Conservation (phyloP, 2,113 vertebrate species). For the Castor canadensis region DNA sequence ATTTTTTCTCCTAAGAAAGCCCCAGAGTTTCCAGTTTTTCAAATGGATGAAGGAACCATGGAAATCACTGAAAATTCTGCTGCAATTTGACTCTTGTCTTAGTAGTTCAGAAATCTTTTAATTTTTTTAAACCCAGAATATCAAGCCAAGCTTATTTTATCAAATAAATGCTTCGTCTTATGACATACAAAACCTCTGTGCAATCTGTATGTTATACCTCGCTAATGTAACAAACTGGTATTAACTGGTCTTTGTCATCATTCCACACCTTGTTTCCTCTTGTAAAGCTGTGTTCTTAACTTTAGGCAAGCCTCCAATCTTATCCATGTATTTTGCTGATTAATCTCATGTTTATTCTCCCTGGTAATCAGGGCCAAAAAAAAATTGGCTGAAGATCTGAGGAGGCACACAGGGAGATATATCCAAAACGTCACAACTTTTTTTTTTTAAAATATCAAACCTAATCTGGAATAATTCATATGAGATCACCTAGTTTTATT, state of each 20-base stretch:
- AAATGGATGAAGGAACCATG: neutral
- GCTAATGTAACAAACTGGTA: neutral
- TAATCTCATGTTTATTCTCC: constrained; percentile 33
- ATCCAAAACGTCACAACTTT: constrained; percentile 8
- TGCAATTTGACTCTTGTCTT: neutral
- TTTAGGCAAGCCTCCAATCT: neutral
- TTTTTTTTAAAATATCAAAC: neutral
- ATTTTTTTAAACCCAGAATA: neutral
- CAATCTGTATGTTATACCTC: neutral
- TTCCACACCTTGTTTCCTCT: neutral
- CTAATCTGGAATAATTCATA: constrained; percentile 43
- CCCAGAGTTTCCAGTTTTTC: neutral
- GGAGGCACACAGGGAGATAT: neutral
- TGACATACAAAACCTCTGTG: neutral
- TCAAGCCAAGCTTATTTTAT: constrained; percentile 4
- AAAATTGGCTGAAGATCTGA: constrained; percentile 52
- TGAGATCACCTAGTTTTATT: constrained; percentile 51
- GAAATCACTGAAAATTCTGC: neutral
- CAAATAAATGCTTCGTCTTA: neutral
- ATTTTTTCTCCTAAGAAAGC: neutral
- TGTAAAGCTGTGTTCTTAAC: constrained; percentile 20
- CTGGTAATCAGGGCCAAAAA: neutral
- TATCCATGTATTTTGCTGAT: constrained; percentile 52
- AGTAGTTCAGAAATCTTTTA: neutral
- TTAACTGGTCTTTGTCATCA: neutral